Conservation (phyloP, 2,113 vertebrate species). For the Leucopsar rothschildi region DNA sequence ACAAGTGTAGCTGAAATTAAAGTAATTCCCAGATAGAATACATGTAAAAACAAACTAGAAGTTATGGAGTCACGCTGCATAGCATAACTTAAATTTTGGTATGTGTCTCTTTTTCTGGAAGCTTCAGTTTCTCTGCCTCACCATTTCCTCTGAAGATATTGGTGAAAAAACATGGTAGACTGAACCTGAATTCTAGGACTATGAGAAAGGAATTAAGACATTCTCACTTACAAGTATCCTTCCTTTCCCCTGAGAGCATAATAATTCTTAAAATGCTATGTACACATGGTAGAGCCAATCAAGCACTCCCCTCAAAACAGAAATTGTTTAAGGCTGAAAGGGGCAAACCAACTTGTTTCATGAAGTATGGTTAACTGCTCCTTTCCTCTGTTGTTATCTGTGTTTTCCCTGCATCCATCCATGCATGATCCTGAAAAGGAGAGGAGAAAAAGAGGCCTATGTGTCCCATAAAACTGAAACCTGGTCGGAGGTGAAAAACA, state of each 20-base stretch:
- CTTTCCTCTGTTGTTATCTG: background rate
- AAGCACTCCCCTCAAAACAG: background rate
- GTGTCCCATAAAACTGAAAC: background rate
- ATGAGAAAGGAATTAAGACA: background rate
- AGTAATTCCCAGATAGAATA: background rate
- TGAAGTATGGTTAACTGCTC: background rate
- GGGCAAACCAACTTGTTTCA: background rate
- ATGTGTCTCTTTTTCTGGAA: background rate
- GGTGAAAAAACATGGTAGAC: background rate
- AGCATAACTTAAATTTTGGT: background rate
- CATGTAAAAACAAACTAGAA: background rate
- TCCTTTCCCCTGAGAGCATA: background rate
- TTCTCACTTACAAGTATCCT: background rate
- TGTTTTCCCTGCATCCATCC: background rate
- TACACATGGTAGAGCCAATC: accelerated
- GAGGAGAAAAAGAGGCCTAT: background rate
- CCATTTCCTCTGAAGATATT: background rate
- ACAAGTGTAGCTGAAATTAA: background rate
- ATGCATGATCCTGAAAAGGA: background rate
- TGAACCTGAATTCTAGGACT: background rate
- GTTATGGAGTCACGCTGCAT: background rate
- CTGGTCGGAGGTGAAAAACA: background rate
- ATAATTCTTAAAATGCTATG: background rate
- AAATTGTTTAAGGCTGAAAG: background rate
- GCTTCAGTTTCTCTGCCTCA: background rate